Evolutionary conservation across 2,113 vertebrate genomes (phyloP), one percentile per base, ranked within the genome.

Genomic region (Jaculus jaculus): DNA sequence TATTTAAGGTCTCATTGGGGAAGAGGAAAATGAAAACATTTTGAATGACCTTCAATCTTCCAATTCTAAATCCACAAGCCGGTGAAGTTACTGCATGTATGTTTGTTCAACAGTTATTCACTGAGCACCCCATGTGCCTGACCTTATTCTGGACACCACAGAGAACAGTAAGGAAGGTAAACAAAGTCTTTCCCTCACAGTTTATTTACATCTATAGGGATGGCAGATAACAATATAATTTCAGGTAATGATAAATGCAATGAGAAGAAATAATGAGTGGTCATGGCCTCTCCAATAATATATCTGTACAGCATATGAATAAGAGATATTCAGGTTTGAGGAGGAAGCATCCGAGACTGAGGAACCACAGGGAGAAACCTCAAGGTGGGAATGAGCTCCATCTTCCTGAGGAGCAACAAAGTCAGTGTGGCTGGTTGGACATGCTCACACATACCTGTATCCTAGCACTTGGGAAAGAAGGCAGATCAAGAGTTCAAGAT

Each of bases 1-100:
- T 34, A 21, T 80, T 42, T 87, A 34, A 54, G 54, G 69, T 30
- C 42, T 84, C 39, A 63, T 24, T 68, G 58, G 20, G 10, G 47
- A 82, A 86, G 30, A 87, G 12, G 34, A 92, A 96, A 77, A 71
- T 4, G 7, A 82, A 87, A 83, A 17, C 5, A 80, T 94, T 85
- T 34, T 61, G 6, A 26, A 47, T 20, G 61, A 8, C 32, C 7
- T 84, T 90, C 32, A 21, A 12, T 74, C 61, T 94, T 84, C 85
- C 37, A 92, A 34, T 71, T 42, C 32, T 90, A 80, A 78, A 37
- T 23, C n/a, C 65, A 69, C 7, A 6, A 17, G 32, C 13, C 78
- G 93, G 26, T 77, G 66, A 92, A 47, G 13, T 91, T 73, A 54
- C 58, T 47, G 5, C 60, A 81, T 68, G 7, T 34, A 80, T 28